Evolutionary conservation across 1,140 invertebrate genomes (phyloP).

Genomic region (Drosophila rhopaloa): DNA sequence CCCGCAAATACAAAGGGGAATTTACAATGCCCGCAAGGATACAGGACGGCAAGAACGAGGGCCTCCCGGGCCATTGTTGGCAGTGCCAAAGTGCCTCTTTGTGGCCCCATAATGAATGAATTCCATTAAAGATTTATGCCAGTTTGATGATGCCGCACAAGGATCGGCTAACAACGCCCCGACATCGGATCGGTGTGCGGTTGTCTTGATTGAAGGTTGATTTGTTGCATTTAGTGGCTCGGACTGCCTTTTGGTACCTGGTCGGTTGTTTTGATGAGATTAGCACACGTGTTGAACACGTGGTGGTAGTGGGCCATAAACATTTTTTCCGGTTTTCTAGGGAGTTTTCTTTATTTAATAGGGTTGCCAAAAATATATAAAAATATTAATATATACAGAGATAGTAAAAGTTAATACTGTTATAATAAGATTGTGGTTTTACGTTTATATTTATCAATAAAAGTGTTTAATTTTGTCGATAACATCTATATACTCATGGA

Average conservation of each 20-base stretch:
- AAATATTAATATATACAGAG: no score
- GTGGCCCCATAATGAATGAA: slow-evolving; percentile 82
- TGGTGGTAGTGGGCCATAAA: slow-evolving; percentile 31
- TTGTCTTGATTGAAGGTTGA: slow-evolving; percentile 83
- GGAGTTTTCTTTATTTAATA: no score
- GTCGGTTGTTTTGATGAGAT: slow-evolving; percentile 76
- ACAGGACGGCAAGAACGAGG: slow-evolving; percentile 19
- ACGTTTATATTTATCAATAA: no score
- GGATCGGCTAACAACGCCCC: slow-evolving; percentile 59
- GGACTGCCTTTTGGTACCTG: slow-evolving; percentile 24
- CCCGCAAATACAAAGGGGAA: slow-evolving; percentile 60
- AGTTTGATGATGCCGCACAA: slow-evolving; percentile 84
- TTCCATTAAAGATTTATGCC: slow-evolving; percentile 84
- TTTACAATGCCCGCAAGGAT: slow-evolving; percentile 75
- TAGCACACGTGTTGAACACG: slow-evolving; percentile 84
- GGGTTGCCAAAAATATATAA: no score
- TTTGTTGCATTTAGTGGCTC: slow-evolving; percentile 77
- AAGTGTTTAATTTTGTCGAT: no score
- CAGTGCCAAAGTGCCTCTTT: slow-evolving; percentile 56
- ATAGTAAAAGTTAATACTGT: no score
- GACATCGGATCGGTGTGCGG: slow-evolving; percentile 22
- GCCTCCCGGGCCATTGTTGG: slow-evolving; percentile 30
- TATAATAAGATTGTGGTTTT: no score
- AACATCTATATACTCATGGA: no score
- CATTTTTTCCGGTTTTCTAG: no score